phyloP scores from a whole-genome alignment of 2,797 vertebrate species.

The Trematomus bernacchii region DNA sequence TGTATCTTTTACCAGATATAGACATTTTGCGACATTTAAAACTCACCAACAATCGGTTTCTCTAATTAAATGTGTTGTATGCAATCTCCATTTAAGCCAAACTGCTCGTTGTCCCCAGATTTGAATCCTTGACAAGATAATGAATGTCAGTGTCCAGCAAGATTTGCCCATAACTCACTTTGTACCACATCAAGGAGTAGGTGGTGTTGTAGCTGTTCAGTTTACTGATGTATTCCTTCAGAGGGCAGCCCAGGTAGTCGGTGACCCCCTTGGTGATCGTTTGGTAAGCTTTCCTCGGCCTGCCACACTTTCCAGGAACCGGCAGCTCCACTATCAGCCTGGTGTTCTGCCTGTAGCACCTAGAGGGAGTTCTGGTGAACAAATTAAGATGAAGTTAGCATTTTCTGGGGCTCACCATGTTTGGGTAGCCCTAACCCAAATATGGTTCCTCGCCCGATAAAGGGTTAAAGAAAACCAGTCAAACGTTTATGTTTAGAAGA shows the following conservation, averaged over 20 bases:
- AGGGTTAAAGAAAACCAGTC: no score
- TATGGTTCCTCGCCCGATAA: no score
- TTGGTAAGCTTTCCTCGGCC: slow-evolving; percentile 65
- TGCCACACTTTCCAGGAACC: slow-evolving; percentile 76
- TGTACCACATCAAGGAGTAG: slow-evolving; percentile 87
- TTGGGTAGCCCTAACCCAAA: no score
- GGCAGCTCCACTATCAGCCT: slow-evolving; percentile 79
- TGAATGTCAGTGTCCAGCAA: no score
- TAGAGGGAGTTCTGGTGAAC: slow-evolving; percentile 79
- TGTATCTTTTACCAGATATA: no score
- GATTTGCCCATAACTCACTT: slow-evolving; percentile 77
- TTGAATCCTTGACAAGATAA: not conserved
- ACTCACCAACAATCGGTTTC: no score
- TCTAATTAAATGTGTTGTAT: not conserved
- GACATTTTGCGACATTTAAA: no score
- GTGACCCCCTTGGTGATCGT: slow-evolving; percentile 43
- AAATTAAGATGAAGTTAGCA: not conserved
- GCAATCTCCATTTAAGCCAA: slow-evolving; percentile 36
- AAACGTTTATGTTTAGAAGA: no score
- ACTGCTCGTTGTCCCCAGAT: not conserved
- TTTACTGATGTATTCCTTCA: slow-evolving; percentile 75
- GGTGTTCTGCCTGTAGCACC: slow-evolving; percentile 76
- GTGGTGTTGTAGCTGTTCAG: slow-evolving; percentile 75
- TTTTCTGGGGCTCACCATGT: no score
- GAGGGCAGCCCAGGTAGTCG: slow-evolving; percentile 85